These are phyloP conservation scores for Salticus scenicus DNA, from an alignment of 2,888 invertebrate genomes.

Conservation along the genomic window DNA sequence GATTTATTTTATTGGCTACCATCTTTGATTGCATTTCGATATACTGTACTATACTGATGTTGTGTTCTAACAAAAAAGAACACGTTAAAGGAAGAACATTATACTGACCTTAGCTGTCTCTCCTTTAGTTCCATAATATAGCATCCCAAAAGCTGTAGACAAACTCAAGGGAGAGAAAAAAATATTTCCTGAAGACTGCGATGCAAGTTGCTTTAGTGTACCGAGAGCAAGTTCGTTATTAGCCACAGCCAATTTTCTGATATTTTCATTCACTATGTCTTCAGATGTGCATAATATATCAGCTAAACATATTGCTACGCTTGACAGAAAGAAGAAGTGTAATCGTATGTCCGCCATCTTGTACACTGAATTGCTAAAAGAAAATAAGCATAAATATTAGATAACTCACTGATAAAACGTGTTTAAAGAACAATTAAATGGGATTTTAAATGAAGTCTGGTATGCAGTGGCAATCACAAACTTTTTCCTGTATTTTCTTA, in stretches of 20 bases:
- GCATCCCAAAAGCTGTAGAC: conserved; percentile 45
- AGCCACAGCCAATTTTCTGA: conserved; percentile 15
- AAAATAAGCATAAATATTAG: no score
- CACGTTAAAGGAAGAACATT: no score
- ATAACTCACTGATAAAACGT: no score
- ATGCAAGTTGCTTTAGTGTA: conserved; percentile 4
- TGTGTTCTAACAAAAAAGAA: no score
- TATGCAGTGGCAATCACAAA: no score
- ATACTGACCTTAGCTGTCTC: conserved; percentile 43
- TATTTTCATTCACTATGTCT: conserved; percentile 4
- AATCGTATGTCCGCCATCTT: background rate
- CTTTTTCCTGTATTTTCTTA: no score
- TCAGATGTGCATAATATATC: background rate
- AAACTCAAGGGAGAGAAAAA: conserved; percentile 46
- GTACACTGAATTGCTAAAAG: background rate
- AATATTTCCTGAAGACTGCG: conserved; percentile 2
- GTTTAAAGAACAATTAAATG: no score
- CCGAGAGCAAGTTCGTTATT: conserved; percentile 31
- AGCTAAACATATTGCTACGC: background rate
- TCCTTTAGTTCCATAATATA: conserved; percentile 38
- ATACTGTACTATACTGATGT: no score
- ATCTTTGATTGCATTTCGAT: no score
- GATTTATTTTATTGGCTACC: no score
- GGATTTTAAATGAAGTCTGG: no score
- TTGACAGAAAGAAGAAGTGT: no score